phyloP scores from a whole-genome alignment of 2,113 vertebrate genomes.

The Suricata suricatta region DNA sequence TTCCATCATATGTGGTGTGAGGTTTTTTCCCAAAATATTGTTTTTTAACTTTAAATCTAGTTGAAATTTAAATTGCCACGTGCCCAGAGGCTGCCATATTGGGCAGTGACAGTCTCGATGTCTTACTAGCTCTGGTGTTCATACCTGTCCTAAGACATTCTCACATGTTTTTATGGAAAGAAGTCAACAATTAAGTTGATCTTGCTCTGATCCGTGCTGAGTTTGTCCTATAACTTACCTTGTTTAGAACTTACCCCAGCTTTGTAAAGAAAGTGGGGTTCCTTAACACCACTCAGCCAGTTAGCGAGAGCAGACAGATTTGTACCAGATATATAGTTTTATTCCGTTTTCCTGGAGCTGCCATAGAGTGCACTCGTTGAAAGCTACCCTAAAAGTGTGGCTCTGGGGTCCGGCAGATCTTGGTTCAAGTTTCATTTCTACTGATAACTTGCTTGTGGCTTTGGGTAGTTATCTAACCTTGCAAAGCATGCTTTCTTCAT shows the following conservation, averaged over 20 bases:
- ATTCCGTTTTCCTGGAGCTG: not conserved
- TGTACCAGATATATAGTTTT: not conserved
- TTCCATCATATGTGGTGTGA: not conserved
- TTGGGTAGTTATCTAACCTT: not conserved
- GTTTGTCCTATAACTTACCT: fast-evolving
- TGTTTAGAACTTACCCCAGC: not conserved
- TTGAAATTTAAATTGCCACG: not conserved
- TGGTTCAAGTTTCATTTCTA: not conserved
- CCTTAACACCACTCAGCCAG: too few species aligned
- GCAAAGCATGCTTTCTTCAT: not conserved
- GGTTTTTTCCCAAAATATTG: not conserved
- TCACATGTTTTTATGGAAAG: not conserved
- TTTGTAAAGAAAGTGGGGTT: not conserved
- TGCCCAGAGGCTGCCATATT: too few species aligned
- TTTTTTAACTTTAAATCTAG: not conserved
- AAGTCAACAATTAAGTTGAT: not conserved
- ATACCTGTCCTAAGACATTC: not conserved
- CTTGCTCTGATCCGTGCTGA: not conserved
- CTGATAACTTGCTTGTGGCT: not conserved
- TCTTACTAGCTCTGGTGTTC: not conserved
- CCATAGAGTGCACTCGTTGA: fast-evolving
- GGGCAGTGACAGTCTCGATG: not conserved
- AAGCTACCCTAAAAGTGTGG: not conserved
- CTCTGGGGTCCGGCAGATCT: not conserved
- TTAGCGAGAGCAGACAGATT: not conserved